phyloP scores from a whole-genome alignment of 2,888 invertebrate species.

The Lacanobia oleracea region DNA sequence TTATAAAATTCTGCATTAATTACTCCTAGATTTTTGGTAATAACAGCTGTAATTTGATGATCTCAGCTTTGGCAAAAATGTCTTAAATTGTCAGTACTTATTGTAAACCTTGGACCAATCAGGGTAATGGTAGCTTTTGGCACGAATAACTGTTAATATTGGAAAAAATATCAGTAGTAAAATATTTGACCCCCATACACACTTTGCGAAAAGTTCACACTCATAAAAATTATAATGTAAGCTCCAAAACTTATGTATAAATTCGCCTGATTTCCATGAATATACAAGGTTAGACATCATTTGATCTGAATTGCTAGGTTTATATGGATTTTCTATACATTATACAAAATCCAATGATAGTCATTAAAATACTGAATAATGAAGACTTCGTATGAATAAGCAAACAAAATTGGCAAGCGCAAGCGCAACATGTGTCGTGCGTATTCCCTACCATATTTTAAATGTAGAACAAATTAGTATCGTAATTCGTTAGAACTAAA shows the following conservation, averaged over 20 bases:
- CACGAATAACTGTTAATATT: constrained; percentile 6
- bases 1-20: constrained; percentile 18
- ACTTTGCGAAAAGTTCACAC: constrained; percentile 20
- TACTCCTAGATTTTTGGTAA: constrained; percentile 17
- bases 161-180: constrained; percentile 3
- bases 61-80: background rate
- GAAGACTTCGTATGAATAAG: background rate
- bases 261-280: too few species aligned
- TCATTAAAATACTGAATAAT: too few species aligned
- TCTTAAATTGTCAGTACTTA: constrained; percentile 3
- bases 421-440: constrained; percentile 18
- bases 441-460: constrained; percentile 4
- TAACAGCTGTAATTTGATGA: constrained; percentile 11
- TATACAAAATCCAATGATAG: too few species aligned
- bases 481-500: constrained; percentile 1
- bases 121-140: constrained; percentile 18
- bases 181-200: constrained; percentile 4
- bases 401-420: background rate
- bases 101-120: constrained; percentile 52
- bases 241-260: too few species aligned
- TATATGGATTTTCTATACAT: too few species aligned
- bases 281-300: too few species aligned
- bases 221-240: constrained; percentile 25
- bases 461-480: constrained; percentile 24
- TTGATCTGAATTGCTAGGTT: too few species aligned